Percentiles rank a stretch among this genome's conserved stretches.
Conservation (phyloP, 2,888 invertebrate species). For the Hemistola chrysoprasaria region DNA sequence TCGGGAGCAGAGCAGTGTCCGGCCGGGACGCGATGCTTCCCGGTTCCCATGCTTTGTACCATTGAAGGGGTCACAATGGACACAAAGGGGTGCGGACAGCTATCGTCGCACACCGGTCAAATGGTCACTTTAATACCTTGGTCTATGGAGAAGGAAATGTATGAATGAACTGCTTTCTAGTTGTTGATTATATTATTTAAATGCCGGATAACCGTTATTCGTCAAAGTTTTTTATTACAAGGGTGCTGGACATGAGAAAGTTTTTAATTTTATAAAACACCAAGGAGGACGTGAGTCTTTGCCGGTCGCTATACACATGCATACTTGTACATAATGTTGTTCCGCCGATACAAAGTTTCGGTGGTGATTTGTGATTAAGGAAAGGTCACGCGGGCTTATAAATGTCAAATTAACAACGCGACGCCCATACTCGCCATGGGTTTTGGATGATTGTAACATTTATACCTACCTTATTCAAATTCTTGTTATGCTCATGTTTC, state of each 20-base stretch:
- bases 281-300: constrained; percentile 11
- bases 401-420: constrained; percentile 4
- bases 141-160: constrained; percentile 70
- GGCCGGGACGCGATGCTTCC: constrained; percentile 52
- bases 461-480: too few relatives aligned
- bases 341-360: not conserved
- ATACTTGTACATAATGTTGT: not conserved
- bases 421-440: too few relatives aligned
- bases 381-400: constrained; percentile 4
- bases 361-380: not conserved
- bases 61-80: constrained; percentile 69
- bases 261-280: constrained; percentile 28
- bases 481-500: too few relatives aligned
- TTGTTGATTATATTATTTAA: constrained; percentile 76
- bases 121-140: constrained; percentile 68
- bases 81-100: constrained; percentile 80
- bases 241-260: constrained; percentile 70
- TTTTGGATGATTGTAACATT: too few relatives aligned
- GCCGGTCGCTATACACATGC: constrained; percentile 15
- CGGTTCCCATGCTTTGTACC: constrained; percentile 74
- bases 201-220: constrained; percentile 70
- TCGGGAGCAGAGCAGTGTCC: constrained; percentile 31
- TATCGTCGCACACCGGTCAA: constrained; percentile 69
- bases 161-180: constrained; percentile 74
- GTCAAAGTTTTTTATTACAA: constrained; percentile 63